These are phyloP conservation scores for Hyla sarda DNA, from an alignment of 2,113 vertebrate species.

Conservation along the genomic window DNA sequence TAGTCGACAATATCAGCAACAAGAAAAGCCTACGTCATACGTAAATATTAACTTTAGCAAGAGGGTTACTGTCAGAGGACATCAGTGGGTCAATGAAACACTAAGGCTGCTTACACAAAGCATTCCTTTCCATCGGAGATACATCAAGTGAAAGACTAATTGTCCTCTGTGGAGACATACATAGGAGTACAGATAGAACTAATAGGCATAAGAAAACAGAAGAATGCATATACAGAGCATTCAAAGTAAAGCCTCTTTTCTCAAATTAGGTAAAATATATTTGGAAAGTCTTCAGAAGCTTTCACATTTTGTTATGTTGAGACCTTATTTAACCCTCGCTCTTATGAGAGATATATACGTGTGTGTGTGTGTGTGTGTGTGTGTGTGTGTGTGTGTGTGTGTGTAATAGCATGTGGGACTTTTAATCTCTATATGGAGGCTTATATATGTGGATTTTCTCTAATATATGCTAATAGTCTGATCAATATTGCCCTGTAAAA, in stretches of 20 bases:
- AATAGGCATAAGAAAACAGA: background rate
- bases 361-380: too few relatives aligned
- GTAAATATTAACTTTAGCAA: constrained; percentile 18
- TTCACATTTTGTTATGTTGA: too few relatives aligned
- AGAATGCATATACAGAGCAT: background rate
- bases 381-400: too few relatives aligned
- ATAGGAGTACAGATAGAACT: background rate
- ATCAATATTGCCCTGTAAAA: too few relatives aligned
- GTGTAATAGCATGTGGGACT: too few relatives aligned
- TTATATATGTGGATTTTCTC: too few relatives aligned
- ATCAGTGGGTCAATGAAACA: background rate
- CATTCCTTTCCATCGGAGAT: constrained; percentile 6
- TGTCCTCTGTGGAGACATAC: background rate
- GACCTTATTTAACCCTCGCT: too few relatives aligned
- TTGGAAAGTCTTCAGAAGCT: too few relatives aligned
- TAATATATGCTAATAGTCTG: too few relatives aligned
- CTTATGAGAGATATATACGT: too few relatives aligned
- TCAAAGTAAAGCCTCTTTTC: background rate
- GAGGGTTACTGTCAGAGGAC: background rate
- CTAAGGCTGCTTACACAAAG: constrained; percentile 1
- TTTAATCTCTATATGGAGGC: too few relatives aligned
- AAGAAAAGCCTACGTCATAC: background rate
- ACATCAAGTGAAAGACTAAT: background rate
- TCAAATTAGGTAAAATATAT: too few relatives aligned
- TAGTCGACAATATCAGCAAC: background rate